Percentiles rank a stretch among this genome's conserved stretches.
phyloP scores from a whole-genome alignment of 2,113 vertebrate species.

The Tachuris rubrigastra region DNA sequence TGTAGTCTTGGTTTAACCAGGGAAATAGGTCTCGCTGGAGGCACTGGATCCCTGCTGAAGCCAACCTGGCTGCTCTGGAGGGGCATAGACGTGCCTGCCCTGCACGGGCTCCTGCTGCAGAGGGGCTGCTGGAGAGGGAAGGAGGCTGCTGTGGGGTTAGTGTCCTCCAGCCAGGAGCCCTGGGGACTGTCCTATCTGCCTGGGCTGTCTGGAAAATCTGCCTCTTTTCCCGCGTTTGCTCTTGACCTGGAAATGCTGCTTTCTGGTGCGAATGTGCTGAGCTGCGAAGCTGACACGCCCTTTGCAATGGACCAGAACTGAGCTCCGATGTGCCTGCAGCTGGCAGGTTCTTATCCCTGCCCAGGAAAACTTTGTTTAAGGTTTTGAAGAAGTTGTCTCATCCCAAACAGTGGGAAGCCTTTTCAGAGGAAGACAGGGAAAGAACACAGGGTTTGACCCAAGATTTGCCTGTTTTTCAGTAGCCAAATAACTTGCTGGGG shows the following conservation, averaged over 20 bases:
- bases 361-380: constrained; percentile 19
- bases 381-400: background rate
- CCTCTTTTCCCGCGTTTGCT: background rate
- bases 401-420: background rate
- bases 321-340: background rate
- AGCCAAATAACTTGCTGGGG: constrained; percentile 31
- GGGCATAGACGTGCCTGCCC: background rate
- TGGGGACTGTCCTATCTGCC: background rate
- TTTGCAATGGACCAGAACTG: background rate
- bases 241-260: constrained; percentile 28
- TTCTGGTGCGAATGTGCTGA: constrained; percentile 20
- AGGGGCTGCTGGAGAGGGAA: background rate
- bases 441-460: background rate
- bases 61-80: background rate
- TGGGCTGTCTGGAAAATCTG: background rate
- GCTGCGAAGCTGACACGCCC: background rate
- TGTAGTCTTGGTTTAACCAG: accelerated
- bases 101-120: accelerated
- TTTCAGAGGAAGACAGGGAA: background rate
- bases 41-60: background rate
- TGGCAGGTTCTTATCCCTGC: background rate
- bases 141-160: background rate
- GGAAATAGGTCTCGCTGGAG: background rate
- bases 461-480: background rate
- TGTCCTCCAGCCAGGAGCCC: background rate